A percentile compares a stretch with the other conserved stretches of the same genome.
Conservation (phyloP, 2,888 invertebrate genomes). For the Brachycybe producta region DNA sequence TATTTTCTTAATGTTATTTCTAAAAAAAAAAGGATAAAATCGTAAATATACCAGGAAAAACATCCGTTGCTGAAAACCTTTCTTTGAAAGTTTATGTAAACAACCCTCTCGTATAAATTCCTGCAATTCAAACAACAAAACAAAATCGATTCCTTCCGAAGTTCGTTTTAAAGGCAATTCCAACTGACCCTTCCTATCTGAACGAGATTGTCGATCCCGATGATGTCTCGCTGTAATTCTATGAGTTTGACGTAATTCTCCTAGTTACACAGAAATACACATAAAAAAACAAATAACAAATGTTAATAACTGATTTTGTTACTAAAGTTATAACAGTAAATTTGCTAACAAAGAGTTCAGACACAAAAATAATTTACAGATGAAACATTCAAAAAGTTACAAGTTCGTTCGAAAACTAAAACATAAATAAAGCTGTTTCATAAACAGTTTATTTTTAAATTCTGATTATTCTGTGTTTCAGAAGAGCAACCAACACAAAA, state of each 20-base stretch:
- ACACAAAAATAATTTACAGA: too few relatives aligned
- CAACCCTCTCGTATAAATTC: conserved; percentile 89
- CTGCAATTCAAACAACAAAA: conserved; percentile 34
- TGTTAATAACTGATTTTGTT: neutral
- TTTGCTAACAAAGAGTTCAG: too few relatives aligned
- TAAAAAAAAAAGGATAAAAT: conserved; percentile 24
- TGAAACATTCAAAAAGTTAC: too few relatives aligned
- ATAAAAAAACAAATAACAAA: conserved; percentile 9
- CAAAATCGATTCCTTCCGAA: neutral
- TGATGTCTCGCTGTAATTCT: conserved; percentile 76
- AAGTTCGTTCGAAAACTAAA: too few relatives aligned
- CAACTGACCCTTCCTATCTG: conserved; percentile 44
- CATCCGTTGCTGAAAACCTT: conserved; percentile 91
- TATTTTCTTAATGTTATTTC: neutral
- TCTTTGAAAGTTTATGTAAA: conserved; percentile 79
- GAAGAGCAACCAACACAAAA: too few relatives aligned
- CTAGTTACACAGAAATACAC: conserved; percentile 26
- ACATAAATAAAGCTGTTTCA: too few relatives aligned
- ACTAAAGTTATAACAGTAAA: too few relatives aligned
- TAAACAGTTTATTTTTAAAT: too few relatives aligned
- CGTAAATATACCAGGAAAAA: conserved; percentile 69
- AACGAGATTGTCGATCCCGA: conserved; percentile 60
- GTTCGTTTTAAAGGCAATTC: neutral
- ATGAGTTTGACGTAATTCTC: conserved; percentile 73
- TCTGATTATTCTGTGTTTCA: too few relatives aligned